Evolutionary conservation across 1,140 invertebrate species (phyloP).

Genomic region (Drosophila bocki): DNA sequence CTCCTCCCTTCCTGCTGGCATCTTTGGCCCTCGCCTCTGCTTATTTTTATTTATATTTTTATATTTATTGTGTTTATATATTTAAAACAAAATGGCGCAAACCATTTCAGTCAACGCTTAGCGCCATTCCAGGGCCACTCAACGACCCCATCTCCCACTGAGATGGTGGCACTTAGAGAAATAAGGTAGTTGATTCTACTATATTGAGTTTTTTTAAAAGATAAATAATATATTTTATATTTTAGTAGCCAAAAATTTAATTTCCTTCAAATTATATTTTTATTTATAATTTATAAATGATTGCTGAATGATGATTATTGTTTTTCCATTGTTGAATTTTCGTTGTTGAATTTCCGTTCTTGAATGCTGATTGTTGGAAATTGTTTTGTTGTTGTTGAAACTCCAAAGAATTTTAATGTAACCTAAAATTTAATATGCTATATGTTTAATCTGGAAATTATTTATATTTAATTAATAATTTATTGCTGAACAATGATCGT

Average conservation of each 20-base stretch:
- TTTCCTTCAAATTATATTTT: background rate
- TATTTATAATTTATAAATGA: background rate
- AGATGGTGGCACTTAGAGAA: background rate
- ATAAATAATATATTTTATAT: background rate
- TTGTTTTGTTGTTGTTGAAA: no score
- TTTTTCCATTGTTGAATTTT: background rate
- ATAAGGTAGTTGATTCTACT: background rate
- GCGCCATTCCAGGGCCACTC: constrained; percentile 58
- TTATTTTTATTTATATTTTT: constrained; percentile 54
- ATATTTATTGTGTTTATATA: constrained; percentile 77
- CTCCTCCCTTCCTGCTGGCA: no score
- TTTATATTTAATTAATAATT: background rate
- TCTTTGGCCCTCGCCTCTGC: background rate
- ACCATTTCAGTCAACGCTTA: constrained; percentile 63
- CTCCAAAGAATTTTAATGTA: no score
- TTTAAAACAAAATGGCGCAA: constrained; percentile 62
- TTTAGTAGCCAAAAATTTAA: background rate
- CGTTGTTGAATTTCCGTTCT: background rate
- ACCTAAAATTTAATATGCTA: no score
- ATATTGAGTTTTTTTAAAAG: constrained; percentile 26
- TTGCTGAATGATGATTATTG: background rate
- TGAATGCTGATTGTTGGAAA: background rate
- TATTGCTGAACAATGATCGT: background rate
- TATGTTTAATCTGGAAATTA: background rate
- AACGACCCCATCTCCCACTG: background rate